A percentile compares a stretch with the other conserved stretches of the same genome.
These are phyloP conservation scores for Thaleichthys pacificus DNA, from an alignment of 2,797 vertebrate species.

Conservation along the genomic window DNA sequence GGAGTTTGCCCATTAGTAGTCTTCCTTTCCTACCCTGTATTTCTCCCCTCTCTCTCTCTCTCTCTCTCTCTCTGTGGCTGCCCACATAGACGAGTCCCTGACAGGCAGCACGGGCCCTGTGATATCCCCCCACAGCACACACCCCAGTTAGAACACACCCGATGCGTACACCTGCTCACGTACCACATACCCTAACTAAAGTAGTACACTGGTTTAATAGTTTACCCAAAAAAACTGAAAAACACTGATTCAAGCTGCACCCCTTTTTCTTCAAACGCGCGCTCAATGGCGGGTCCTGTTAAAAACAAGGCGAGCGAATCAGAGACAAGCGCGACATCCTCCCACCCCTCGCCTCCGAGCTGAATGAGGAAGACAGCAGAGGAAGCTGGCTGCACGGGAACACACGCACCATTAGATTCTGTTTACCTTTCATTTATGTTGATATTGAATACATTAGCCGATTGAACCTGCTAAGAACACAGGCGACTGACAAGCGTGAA, in stretches of 20 bases:
- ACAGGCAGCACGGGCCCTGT: constrained; percentile 69
- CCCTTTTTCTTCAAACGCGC: constrained; percentile 47
- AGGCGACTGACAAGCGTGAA: constrained; percentile 71
- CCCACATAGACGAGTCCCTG: constrained; percentile 71
- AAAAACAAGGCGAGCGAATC: constrained; percentile 44
- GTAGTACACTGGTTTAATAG: constrained; percentile 46
- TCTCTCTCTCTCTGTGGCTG: constrained; percentile 70
- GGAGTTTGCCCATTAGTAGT: constrained; percentile 86
- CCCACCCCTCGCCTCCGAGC: constrained; percentile 18
- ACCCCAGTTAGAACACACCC: constrained; percentile 41
- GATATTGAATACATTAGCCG: constrained; percentile 77
- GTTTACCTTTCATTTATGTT: constrained; percentile 73
- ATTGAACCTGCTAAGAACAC: constrained; percentile 73
- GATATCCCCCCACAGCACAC: constrained; percentile 44
- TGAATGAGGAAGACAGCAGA: constrained; percentile 24
- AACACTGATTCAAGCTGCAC: constrained; percentile 48
- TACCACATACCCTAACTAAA: constrained; percentile 27
- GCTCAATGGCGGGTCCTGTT: constrained; percentile 34
- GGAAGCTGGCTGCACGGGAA: constrained; percentile 37
- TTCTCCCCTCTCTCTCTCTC: constrained; percentile 71
- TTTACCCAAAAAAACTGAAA: constrained; percentile 43
- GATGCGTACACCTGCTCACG: constrained; percentile 51
- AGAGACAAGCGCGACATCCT: constrained; percentile 22
- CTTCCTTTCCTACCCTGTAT: constrained; percentile 65
- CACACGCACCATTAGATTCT: constrained; percentile 58